A percentile compares a stretch with the other conserved stretches of the same genome.
Evolutionary conservation across 1,140 invertebrate species (phyloP).

Genomic region (Holcopasites calliopsidis): DNA sequence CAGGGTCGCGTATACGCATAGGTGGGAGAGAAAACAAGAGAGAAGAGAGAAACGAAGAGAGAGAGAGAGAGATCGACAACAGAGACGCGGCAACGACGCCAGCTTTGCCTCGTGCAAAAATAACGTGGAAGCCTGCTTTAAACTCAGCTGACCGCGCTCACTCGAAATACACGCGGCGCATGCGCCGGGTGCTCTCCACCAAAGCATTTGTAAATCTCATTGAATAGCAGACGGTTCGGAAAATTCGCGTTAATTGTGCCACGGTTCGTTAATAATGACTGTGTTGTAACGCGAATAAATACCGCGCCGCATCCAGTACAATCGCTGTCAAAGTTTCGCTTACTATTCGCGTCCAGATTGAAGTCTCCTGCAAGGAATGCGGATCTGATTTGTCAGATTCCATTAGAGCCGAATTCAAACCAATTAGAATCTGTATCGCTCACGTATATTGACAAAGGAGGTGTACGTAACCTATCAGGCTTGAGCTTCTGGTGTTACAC

Average conservation of each 20-base stretch:
- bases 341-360: too few relatives aligned
- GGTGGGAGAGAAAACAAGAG: not conserved
- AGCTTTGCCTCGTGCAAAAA: slow-evolving; percentile 64
- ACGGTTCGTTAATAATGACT: slow-evolving; percentile 21
- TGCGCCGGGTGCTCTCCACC: not conserved
- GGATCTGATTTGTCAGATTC: too few relatives aligned
- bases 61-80: slow-evolving; percentile 38
- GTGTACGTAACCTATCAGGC: too few relatives aligned
- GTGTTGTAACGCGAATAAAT: not conserved
- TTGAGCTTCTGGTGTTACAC: too few relatives aligned
- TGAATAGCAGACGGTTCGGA: slow-evolving; percentile 19
- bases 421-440: too few relatives aligned
- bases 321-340: too few relatives aligned
- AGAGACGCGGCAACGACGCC: slow-evolving; percentile 64
- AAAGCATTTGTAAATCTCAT: slow-evolving; percentile 44
- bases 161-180: slow-evolving; percentile 46
- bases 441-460: too few relatives aligned
- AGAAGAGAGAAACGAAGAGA: slow-evolving; percentile 12
- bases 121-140: slow-evolving; percentile 65
- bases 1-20: slow-evolving; percentile 32
- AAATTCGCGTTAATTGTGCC: slow-evolving; percentile 30
- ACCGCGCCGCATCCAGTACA: not conserved
- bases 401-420: too few relatives aligned
- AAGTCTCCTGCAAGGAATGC: too few relatives aligned
- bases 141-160: slow-evolving; percentile 48